Percentiles rank a stretch among this genome's conserved stretches.
These are phyloP conservation scores for Megalonaias nervosa DNA, from an alignment of 1,140 invertebrate species.

Conservation along the genomic window DNA sequence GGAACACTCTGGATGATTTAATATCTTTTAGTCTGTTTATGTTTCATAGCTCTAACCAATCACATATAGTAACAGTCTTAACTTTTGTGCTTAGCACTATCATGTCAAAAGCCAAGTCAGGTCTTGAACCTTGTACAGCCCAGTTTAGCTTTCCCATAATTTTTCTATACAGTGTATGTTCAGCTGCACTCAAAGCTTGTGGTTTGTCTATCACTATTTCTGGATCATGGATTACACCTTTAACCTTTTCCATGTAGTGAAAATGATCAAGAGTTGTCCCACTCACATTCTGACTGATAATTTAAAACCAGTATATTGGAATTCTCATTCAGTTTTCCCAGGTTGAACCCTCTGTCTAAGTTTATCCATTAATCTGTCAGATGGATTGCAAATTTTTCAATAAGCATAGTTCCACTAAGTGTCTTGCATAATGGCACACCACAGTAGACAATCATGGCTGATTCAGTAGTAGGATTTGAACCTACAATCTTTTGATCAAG, in stretches of 20 bases:
- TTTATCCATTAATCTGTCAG: constrained; percentile 23
- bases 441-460: no score
- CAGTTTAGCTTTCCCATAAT: constrained; percentile 37
- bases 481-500: no score
- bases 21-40: constrained; percentile 24
- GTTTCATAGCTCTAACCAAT: constrained; percentile 28
- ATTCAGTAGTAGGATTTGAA: no score
- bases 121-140: constrained; percentile 33
- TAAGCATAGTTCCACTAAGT: no score
- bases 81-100: constrained; percentile 29
- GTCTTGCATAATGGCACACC: no score
- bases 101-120: constrained; percentile 39
- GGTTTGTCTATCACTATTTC: constrained; percentile 9
- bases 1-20: constrained; percentile 9
- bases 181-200: constrained; percentile 9
- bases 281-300: constrained; percentile 21
- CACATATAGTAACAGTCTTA: constrained; percentile 11
- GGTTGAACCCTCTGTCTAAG: constrained; percentile 34
- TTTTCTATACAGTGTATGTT: constrained; percentile 25
- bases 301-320: constrained; percentile 33
- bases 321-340: constrained; percentile 31
- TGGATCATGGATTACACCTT: constrained; percentile 17
- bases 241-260: constrained; percentile 30
- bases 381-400: no score
- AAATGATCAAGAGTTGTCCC: constrained; percentile 33